Evolutionary conservation across 2,888 invertebrate genomes (phyloP).

Genomic region (Andrena camellia): DNA sequence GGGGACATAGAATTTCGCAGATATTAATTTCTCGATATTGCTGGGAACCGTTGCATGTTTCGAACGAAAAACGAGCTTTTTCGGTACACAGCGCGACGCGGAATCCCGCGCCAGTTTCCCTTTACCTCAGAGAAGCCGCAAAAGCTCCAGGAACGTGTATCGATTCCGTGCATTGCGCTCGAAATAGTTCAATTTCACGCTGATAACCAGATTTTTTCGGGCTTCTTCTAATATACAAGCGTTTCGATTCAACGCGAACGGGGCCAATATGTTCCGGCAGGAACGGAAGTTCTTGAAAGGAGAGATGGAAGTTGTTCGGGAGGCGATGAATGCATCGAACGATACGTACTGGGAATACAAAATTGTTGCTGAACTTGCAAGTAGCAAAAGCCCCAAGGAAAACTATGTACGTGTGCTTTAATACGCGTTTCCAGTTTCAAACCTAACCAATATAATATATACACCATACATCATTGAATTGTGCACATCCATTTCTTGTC

Average conservation of each 20-base stretch:
- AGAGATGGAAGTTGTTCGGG: constrained; percentile 8
- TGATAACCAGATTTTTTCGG: constrained; percentile 53
- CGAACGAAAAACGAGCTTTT: constrained; percentile 7
- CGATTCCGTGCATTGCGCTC: constrained; percentile 27
- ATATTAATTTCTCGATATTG: constrained; percentile 24
- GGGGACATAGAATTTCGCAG: too few species aligned
- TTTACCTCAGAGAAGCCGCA: constrained; percentile 21
- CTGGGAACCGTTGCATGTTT: not conserved
- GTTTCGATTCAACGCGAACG: not conserved
- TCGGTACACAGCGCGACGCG: not conserved
- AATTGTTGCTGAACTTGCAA: not conserved
- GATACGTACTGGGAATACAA: not conserved
- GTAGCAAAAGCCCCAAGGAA: not conserved
- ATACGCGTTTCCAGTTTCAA: too few species aligned
- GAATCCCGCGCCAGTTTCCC: constrained; percentile 5
- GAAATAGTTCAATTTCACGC: constrained; percentile 56
- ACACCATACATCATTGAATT: too few species aligned
- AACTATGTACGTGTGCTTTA: not conserved
- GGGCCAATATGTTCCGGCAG: constrained; percentile 14
- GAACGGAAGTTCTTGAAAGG: constrained; percentile 15
- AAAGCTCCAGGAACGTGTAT: not conserved
- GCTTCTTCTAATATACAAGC: constrained; percentile 48
- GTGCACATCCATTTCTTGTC: too few species aligned
- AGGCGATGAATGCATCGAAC: not conserved
- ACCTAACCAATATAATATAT: too few species aligned